phyloP scores from a whole-genome alignment of 2,113 vertebrate genomes.

The Ifrita kowaldi region DNA sequence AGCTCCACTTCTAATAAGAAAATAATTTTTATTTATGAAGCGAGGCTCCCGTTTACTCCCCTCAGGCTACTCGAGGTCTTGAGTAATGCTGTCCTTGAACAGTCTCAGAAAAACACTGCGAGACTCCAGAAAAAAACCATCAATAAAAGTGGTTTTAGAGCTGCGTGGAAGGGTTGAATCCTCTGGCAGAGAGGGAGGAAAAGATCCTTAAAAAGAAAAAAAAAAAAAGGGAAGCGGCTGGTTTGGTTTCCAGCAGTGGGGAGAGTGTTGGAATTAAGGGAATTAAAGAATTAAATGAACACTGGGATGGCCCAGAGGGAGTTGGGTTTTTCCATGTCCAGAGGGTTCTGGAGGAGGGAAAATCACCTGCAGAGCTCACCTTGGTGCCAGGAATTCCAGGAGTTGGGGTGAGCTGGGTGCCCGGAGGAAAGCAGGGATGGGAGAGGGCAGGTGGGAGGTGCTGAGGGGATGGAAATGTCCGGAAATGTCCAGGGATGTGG shows the following conservation, averaged over 20 bases:
- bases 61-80: not conserved
- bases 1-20: constrained; percentile 8
- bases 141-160: not conserved
- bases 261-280: not conserved
- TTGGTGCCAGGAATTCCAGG: not conserved
- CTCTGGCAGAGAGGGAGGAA: not conserved
- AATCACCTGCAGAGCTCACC: not conserved
- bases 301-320: accelerated
- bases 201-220: not conserved
- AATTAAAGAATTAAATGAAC: not conserved
- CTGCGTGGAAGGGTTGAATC: not conserved
- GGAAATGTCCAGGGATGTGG: not conserved
- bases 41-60: not conserved
- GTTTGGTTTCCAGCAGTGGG: not conserved
- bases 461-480: not conserved
- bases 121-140: not conserved
- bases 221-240: not conserved
- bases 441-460: not conserved
- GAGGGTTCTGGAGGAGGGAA: not conserved
- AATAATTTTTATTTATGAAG: constrained; percentile 62
- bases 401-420: too few species aligned
- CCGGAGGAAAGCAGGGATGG: not conserved
- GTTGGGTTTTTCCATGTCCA: not conserved
- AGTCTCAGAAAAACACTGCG: not conserved
- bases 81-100: constrained; percentile 36